Evolutionary conservation across 2,113 vertebrate species (phyloP).

Genomic region (Ancistrus triradiatus): DNA sequence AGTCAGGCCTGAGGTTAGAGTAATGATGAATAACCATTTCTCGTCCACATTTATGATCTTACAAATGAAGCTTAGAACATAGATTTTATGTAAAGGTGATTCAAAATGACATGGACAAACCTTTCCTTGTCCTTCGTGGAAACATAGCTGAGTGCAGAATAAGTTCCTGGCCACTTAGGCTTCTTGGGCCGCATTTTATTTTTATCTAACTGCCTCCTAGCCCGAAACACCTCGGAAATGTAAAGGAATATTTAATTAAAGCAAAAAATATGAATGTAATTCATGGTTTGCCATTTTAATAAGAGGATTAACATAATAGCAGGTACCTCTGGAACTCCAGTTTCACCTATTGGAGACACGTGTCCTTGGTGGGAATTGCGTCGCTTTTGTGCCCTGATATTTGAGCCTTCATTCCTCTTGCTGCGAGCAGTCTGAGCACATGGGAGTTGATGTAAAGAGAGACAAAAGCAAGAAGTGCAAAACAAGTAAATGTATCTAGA

Average conservation of each 20-base stretch:
- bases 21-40: too few species aligned
- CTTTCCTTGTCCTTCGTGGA: not conserved
- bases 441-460: not conserved
- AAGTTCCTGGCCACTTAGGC: not conserved
- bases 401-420: not conserved
- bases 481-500: too few species aligned
- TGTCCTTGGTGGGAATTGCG: not conserved
- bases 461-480: not conserved
- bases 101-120: too few species aligned
- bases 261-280: too few species aligned
- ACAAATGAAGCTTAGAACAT: too few species aligned
- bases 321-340: not conserved
- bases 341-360: not conserved
- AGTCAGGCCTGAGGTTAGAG: too few species aligned
- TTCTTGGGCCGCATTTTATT: not conserved
- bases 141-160: not conserved
- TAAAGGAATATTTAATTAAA: not conserved
- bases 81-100: too few species aligned
- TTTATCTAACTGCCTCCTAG: not conserved
- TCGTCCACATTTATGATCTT: too few species aligned
- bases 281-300: too few species aligned
- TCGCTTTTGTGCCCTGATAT: not conserved
- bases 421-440: constrained; percentile 1
- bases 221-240: not conserved
- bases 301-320: not conserved